These are phyloP conservation scores for Monopterus albus DNA, from an alignment of 2,113 vertebrate genomes.

Conservation along the genomic window DNA sequence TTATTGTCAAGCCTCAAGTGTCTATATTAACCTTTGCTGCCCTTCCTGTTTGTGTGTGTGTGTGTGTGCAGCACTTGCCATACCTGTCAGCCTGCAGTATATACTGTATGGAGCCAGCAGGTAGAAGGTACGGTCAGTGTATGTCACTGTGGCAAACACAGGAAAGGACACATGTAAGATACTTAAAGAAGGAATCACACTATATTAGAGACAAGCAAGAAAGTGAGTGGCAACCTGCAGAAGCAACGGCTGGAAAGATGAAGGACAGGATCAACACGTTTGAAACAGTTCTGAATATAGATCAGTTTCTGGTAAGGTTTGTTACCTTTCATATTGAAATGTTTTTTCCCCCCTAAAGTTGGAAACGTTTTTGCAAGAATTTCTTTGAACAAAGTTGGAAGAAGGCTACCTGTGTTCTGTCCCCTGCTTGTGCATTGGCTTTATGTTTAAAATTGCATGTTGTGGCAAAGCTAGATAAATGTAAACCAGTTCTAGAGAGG, in stretches of 20 bases:
- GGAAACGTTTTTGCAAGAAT: background rate
- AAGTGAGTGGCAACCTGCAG: constrained; percentile 12
- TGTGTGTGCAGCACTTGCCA: constrained; percentile 24
- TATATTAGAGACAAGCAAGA: constrained; percentile 29
- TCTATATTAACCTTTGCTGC: constrained; percentile 66
- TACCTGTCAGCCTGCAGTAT: constrained; percentile 48
- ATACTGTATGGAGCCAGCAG: constrained; percentile 50
- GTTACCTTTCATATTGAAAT: background rate
- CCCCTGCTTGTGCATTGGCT: background rate
- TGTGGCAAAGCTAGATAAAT: background rate
- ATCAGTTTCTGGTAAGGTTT: constrained; percentile 82
- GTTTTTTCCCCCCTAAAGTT: background rate
- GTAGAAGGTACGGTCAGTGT: constrained; percentile 68
- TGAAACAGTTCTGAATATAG: constrained; percentile 81
- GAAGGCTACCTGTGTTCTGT: background rate
- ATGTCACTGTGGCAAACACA: constrained; percentile 61
- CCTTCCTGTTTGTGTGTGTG: constrained; percentile 5
- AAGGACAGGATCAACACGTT: constrained; percentile 79
- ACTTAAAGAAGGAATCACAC: constrained; percentile 24
- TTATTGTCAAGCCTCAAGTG: constrained; percentile 76
- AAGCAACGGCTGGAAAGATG: constrained; percentile 66
- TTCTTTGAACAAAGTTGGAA: too few relatives aligned
- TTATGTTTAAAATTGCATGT: background rate
- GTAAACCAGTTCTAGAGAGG: background rate
- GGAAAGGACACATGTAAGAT: constrained; percentile 57